phyloP scores from a whole-genome alignment of 1,140 invertebrate species.

The Trachymyrmex septentrionalis region DNA sequence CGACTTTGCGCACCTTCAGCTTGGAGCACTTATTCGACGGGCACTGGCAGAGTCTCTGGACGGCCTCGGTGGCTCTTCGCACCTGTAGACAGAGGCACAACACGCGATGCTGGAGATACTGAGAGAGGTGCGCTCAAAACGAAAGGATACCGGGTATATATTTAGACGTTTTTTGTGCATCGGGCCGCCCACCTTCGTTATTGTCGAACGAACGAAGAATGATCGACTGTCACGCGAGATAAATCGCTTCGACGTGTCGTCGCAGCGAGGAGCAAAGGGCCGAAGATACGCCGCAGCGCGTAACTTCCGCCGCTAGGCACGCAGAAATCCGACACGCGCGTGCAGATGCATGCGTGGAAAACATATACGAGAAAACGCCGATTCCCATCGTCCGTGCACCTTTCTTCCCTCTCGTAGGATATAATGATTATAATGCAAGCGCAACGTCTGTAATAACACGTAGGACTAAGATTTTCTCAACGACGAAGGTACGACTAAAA shows the following conservation, averaged over 20 bases:
- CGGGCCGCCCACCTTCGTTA: constrained; percentile 8
- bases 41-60: constrained; percentile 91
- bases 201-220: constrained; percentile 29
- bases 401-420: constrained; percentile 18
- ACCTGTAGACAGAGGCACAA: constrained; percentile 86
- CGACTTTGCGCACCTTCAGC: constrained; percentile 92
- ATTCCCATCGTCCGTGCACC: constrained; percentile 46
- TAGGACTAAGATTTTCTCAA: constrained; percentile 47
- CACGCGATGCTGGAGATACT: neutral
- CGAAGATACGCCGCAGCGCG: constrained; percentile 44
- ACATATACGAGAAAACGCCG: constrained; percentile 35
- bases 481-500: constrained; percentile 32
- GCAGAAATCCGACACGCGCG: constrained; percentile 63
- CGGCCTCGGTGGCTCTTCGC: constrained; percentile 89
- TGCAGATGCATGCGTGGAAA: constrained; percentile 65
- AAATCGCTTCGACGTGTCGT: constrained; percentile 58
- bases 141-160: constrained; percentile 11
- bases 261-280: constrained; percentile 3
- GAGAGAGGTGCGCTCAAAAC: neutral
- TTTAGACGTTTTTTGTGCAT: constrained; percentile 19
- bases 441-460: constrained; percentile 5
- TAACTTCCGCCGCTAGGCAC: constrained; percentile 58
- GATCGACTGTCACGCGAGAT: constrained; percentile 66
- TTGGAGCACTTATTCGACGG: constrained; percentile 90
- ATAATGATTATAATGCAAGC: constrained; percentile 43